Conservation (phyloP, 2,113 vertebrate species). For the Etia nguti region DNA sequence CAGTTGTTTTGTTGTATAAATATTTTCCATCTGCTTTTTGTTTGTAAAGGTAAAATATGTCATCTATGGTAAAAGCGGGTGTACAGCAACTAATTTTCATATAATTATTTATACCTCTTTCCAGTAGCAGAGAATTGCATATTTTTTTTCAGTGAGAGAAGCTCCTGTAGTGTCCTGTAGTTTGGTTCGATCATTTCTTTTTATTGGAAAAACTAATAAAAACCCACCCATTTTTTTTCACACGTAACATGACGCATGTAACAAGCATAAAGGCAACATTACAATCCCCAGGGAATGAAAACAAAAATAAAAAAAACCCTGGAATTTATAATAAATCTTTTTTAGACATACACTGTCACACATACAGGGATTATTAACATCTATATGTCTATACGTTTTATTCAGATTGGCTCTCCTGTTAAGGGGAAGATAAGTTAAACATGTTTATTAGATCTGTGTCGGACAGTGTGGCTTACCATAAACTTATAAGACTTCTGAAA, state of each 20-base stretch:
- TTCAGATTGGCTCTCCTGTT: neutral
- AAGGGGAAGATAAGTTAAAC: neutral
- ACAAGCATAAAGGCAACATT: too few species aligned
- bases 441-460: neutral
- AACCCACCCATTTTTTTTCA: neutral
- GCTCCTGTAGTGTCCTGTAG: neutral
- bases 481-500: neutral
- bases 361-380: neutral
- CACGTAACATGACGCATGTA: too few species aligned
- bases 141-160: neutral
- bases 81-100: neutral
- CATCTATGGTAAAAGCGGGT: neutral
- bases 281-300: neutral
- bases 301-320: neutral
- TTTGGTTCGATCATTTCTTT: neutral
- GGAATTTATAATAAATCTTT: neutral
- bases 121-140: neutral
- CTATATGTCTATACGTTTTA: neutral
- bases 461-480: neutral
- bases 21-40: neutral
- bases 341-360: neutral
- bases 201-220: neutral
- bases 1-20: neutral
- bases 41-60: neutral
- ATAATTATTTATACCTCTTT: neutral